phyloP scores from a whole-genome alignment of 2,113 vertebrate species.

The Ardeotis arabs region DNA sequence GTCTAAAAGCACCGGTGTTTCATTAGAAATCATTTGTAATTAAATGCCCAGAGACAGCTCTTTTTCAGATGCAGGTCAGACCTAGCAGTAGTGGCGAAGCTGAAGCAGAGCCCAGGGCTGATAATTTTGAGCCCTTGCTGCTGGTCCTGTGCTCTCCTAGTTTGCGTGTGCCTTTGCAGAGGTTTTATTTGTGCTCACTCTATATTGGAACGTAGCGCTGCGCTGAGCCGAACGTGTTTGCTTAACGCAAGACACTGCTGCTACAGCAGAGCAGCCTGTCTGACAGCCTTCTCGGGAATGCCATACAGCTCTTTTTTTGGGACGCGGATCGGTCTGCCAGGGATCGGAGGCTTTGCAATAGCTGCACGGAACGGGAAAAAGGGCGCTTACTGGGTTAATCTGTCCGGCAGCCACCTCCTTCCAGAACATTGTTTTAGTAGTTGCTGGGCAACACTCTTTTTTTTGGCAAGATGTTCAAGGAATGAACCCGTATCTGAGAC shows the following conservation, averaged over 20 bases:
- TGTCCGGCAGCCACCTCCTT: conserved; percentile 49
- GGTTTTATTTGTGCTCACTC: not conserved
- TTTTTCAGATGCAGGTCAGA: fast-evolving
- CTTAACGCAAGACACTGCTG: not conserved
- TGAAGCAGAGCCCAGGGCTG: not conserved
- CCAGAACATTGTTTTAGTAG: conserved; percentile 60
- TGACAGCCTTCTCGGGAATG: conserved; percentile 22
- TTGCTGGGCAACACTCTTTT: conserved; percentile 67
- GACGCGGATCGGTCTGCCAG: not conserved
- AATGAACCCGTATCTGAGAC: conserved; percentile 55
- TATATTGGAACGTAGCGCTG: fast-evolving
- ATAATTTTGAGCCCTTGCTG: fast-evolving
- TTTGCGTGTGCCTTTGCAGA: fast-evolving
- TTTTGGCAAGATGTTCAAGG: conserved; percentile 63
- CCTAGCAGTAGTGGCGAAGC: fast-evolving
- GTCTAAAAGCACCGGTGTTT: fast-evolving
- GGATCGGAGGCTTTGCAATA: not conserved
- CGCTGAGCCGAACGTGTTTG: not conserved
- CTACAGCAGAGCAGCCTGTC: not conserved
- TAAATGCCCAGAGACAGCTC: fast-evolving
- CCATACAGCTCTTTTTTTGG: not conserved
- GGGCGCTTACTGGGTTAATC: conserved; percentile 45
- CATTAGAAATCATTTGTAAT: fast-evolving
- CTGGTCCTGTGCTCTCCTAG: fast-evolving
- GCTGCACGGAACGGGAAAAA: not conserved